Evolutionary conservation across 2,888 invertebrate genomes (phyloP).

Genomic region (Amitus sp.): DNA sequence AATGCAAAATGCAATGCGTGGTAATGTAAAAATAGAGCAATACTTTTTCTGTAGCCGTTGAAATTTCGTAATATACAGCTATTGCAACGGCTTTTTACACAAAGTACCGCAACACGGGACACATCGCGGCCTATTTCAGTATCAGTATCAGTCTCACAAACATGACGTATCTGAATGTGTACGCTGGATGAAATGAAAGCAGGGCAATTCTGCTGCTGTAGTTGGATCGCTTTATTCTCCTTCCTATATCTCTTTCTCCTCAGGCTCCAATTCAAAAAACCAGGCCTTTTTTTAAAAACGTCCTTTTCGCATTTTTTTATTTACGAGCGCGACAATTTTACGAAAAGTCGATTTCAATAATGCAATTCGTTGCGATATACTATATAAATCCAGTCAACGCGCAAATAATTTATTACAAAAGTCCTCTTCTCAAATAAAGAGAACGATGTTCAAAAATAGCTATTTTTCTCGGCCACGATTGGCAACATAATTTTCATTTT

Average conservation of each 20-base stretch:
- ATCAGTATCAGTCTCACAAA: constrained; percentile 58
- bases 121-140: constrained; percentile 49
- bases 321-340: not conserved
- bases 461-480: constrained; percentile 9
- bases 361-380: not conserved
- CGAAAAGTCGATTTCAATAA: not conserved
- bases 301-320: constrained; percentile 42
- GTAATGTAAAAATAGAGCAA: not conserved
- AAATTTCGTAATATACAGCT: constrained; percentile 6
- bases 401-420: not conserved
- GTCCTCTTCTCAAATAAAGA: constrained; percentile 13
- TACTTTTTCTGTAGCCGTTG: not conserved
- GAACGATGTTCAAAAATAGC: constrained; percentile 9
- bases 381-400: no score
- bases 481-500: constrained; percentile 22
- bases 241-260: constrained; percentile 12
- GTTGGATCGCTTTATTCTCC: constrained; percentile 55
- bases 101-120: constrained; percentile 22
- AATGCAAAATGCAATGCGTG: not conserved
- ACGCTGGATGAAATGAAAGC: constrained; percentile 50
- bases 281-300: constrained; percentile 56
- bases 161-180: constrained; percentile 41
- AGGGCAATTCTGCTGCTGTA: no score
- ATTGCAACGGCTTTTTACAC: constrained; percentile 19
- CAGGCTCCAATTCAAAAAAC: constrained; percentile 38